Percentiles rank a stretch among this genome's conserved stretches.
Conservation (phyloP, 2,888 invertebrate genomes). For the Hypolimnas misippus region DNA sequence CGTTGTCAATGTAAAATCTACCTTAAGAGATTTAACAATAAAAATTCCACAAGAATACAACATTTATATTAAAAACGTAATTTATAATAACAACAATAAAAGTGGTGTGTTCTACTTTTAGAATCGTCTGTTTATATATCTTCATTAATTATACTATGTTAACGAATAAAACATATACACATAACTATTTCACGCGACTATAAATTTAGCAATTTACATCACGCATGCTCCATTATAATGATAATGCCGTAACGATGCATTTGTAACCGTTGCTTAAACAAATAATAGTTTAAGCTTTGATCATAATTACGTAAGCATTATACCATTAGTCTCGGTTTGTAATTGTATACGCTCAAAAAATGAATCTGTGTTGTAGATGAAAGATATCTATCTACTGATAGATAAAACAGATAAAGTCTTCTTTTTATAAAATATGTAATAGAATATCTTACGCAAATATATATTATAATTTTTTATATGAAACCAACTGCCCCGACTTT, state of each 20-base stretch:
- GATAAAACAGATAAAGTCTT: neutral
- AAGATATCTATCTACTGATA: neutral
- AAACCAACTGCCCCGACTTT: too few relatives aligned
- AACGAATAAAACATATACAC: slow-evolving; percentile 20
- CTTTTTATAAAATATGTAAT: too few relatives aligned
- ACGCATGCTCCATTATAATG: slow-evolving; percentile 25
- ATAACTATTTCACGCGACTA: slow-evolving; percentile 21
- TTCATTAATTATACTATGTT: neutral
- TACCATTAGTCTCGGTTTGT: neutral
- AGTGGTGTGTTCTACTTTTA: neutral
- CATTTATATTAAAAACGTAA: neutral
- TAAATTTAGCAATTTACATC: slow-evolving; percentile 29
- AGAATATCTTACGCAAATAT: too few relatives aligned
- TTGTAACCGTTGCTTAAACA: slow-evolving; percentile 18
- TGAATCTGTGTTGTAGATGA: neutral
- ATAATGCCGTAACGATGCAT: neutral
- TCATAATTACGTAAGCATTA: neutral
- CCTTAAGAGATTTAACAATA: too few relatives aligned
- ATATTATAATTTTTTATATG: too few relatives aligned
- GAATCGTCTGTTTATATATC: neutral
- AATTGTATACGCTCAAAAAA: neutral
- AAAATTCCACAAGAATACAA: too few relatives aligned
- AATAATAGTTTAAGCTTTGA: slow-evolving; percentile 8
- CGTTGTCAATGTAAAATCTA: too few relatives aligned
- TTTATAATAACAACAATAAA: neutral